Conservation (phyloP, 2,888 invertebrate genomes). For the Unio pictorum region DNA sequence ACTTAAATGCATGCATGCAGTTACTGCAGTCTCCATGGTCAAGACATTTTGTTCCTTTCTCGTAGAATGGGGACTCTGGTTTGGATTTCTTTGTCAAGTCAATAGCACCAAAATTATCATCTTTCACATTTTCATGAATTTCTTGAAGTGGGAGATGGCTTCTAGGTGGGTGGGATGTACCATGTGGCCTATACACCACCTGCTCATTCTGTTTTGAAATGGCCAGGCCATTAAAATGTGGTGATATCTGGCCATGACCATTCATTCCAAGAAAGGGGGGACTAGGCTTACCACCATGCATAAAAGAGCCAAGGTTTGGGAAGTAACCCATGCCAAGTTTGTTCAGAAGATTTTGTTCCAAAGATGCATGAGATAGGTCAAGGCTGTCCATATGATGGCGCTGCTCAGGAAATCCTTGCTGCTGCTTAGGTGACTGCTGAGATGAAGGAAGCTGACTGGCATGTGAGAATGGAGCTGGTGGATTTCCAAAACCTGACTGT, state of each 20-base stretch:
- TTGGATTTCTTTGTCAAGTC: constrained; percentile 57
- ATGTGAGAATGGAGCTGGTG: constrained; percentile 15
- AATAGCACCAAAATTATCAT: constrained; percentile 53
- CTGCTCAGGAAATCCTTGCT: constrained; percentile 22
- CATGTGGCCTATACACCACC: constrained; percentile 21
- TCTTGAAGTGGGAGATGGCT: constrained; percentile 42
- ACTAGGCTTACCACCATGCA: constrained; percentile 44
- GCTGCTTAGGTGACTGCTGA: constrained; percentile 25
- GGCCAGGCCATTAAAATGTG: constrained; percentile 21
- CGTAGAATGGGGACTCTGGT: constrained; percentile 31
- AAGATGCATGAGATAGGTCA: constrained; percentile 33
- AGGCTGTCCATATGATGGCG: constrained; percentile 27
- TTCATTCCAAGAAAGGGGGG: constrained; percentile 47
- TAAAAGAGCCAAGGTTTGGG: constrained; percentile 29
- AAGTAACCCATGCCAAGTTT: constrained; percentile 35
- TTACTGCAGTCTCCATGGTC: constrained; percentile 43
- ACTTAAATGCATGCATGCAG: constrained; percentile 62
- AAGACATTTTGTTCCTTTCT: constrained; percentile 29
- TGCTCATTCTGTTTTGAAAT: constrained; percentile 7
- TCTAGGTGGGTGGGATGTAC: background rate
- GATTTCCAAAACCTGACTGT: constrained; percentile 8
- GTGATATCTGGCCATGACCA: constrained; percentile 47
- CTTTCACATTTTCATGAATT: constrained; percentile 44
- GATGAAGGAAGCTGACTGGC: constrained; percentile 14
- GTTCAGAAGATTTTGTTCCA: constrained; percentile 21